A percentile compares a stretch with the other conserved stretches of the same genome.
phyloP scores from a whole-genome alignment of 2,797 vertebrate species.

The Allobates femoralis region DNA sequence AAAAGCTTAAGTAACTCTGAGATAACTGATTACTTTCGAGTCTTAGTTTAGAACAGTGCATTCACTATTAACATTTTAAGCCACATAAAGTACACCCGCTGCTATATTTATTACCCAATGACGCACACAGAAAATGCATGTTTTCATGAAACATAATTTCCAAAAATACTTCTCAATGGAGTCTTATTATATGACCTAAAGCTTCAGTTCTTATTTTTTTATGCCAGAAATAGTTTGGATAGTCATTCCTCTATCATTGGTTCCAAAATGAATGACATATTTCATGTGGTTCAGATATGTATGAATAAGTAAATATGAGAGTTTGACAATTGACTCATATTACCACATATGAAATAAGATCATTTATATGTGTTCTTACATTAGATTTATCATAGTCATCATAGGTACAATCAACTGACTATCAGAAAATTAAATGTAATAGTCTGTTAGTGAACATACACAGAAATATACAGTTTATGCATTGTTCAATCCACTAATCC shows the following conservation, averaged over 20 bases:
- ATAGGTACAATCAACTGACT: background rate
- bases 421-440: background rate
- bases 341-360: slow-evolving; percentile 29
- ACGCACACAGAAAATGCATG: slow-evolving; percentile 41
- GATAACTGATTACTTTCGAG: slow-evolving; percentile 13
- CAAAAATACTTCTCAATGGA: slow-evolving; percentile 45
- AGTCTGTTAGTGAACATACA: background rate
- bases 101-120: slow-evolving; percentile 43
- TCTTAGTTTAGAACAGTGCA: slow-evolving; percentile 41
- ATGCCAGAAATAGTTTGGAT: slow-evolving; percentile 31
- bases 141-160: slow-evolving; percentile 51
- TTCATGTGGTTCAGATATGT: slow-evolving; percentile 17
- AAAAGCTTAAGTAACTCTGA: slow-evolving; percentile 40
- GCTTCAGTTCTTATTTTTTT: slow-evolving; percentile 27
- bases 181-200: slow-evolving; percentile 41
- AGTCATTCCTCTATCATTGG: background rate
- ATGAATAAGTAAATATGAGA: slow-evolving; percentile 28
- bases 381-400: background rate
- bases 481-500: background rate
- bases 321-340: slow-evolving; percentile 11
- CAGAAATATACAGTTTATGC: background rate
- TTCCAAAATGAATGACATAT: slow-evolving; percentile 2
- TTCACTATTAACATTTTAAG: slow-evolving; percentile 46
- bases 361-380: background rate
- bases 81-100: slow-evolving; percentile 44